Conservation (phyloP, 53 echinoderm and acorn worm species). For the Luidia sarsii region DNA sequence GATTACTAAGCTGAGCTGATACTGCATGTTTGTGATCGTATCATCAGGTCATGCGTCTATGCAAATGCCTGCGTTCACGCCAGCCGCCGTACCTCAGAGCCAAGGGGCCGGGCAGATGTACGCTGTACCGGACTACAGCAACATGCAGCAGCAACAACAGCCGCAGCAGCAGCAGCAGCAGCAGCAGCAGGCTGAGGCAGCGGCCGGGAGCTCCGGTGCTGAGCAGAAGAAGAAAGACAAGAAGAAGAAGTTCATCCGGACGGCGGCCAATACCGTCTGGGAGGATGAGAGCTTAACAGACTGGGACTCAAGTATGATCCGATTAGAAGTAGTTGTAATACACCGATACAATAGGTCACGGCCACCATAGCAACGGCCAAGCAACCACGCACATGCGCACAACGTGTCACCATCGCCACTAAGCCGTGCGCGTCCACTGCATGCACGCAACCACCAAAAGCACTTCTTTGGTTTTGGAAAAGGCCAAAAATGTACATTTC, state of each 20-base stretch:
- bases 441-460: too few relatives aligned
- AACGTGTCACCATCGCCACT: too few relatives aligned
- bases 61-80: slow-evolving; percentile 19
- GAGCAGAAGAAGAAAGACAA: slow-evolving; percentile 78
- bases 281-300: slow-evolving; percentile 91
- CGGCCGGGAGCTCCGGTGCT: not conserved
- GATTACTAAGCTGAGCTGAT: too few relatives aligned
- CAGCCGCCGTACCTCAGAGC: not conserved
- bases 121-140: slow-evolving; percentile 8
- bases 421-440: too few relatives aligned
- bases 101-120: slow-evolving; percentile 25
- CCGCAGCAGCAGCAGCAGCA: slow-evolving; percentile 34
- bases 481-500: too few relatives aligned
- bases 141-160: not conserved
- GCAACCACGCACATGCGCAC: too few relatives aligned
- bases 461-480: too few relatives aligned
- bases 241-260: slow-evolving; percentile 84
- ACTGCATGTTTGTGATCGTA: too few relatives aligned
- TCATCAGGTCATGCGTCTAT: slow-evolving; percentile 1
- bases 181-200: slow-evolving; percentile 39
- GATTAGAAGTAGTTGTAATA: too few relatives aligned
- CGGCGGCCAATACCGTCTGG: slow-evolving; percentile 85
- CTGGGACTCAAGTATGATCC: slow-evolving; percentile 96
- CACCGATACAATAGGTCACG: too few relatives aligned
- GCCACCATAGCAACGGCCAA: too few relatives aligned